Base-by-base conservation (phyloP, 2,113 vertebrate species). In the Grammatotria lemairii region DNA sequence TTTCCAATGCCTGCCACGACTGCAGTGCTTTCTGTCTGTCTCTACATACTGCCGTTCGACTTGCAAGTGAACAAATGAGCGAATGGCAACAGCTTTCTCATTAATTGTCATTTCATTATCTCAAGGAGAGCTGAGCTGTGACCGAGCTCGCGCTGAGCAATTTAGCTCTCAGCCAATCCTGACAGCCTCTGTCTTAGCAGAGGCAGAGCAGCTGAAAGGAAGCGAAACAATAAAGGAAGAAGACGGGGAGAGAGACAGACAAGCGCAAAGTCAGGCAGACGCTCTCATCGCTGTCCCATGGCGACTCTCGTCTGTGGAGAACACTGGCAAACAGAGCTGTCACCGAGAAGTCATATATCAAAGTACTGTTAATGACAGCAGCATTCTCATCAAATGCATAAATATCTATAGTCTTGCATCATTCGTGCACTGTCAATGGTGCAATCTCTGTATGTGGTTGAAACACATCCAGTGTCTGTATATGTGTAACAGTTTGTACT, bases 101-200 rank as follows among this genome's bases (percentile, higher is more conserved):
- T 96, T 96, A 96, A 96, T 97, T 96, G 94, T 96, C 93, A 94
- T 96, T 96, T 96, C 95, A 96, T 96, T 96, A 96, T 96, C 95
- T 96, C 92, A 94, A 95, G 91, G 93, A 96, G 95, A 96, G 93
- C 94, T 96, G 93, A 96, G 95, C 92, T 94, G 88, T 96, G 95
- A 96, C 95, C 89, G 38, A 96, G 94, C 95, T 96, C 94, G 94
- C 92, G 91, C 91, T 70, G 92, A 95, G 94, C 95, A 96, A 96
- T 96, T 96, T 96, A 95, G 93, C 91, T 94, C 91, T 93, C 93
- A 82, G 33, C 91, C 95, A 95, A 95, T 95, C 94, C 92, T 47
- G 80, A 91, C 86, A 57, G 89, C 82, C 38, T 35, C 89, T 87
- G 91, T 90, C 91, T 91, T 88, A 87, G 51, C 88, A 93, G 90